Conservation (phyloP, 1,140 invertebrate genomes). For the Drosophila watanabei region DNA sequence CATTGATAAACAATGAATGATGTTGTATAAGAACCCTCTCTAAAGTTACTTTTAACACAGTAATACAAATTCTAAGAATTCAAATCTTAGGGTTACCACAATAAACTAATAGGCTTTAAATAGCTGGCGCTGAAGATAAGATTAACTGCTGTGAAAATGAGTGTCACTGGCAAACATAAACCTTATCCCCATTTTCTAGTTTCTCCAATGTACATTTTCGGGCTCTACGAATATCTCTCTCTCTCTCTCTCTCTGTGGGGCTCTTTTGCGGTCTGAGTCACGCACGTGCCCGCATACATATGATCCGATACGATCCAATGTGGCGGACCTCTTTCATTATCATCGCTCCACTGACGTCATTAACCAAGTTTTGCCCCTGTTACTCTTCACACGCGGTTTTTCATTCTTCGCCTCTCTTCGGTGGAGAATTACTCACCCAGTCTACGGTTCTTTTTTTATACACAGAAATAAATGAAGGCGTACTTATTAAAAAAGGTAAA, state of each 20-base stretch:
- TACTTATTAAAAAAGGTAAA: neutral
- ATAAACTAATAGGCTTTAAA: slow-evolving; percentile 4
- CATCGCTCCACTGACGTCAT: slow-evolving; percentile 63
- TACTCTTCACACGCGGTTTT: slow-evolving; percentile 22
- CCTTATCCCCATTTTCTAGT: neutral
- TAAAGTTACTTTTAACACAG: neutral
- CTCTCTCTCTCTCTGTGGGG: neutral
- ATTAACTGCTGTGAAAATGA: slow-evolving; percentile 17
- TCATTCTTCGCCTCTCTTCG: slow-evolving; percentile 19
- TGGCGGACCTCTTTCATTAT: slow-evolving; percentile 53
- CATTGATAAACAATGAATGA: neutral
- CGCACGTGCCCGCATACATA: slow-evolving; percentile 42
- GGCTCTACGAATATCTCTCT: slow-evolving; percentile 5
- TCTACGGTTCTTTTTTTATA: neutral
- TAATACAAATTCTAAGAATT: neutral
- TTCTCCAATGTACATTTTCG: slow-evolving; percentile 5
- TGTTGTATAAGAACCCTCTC: neutral
- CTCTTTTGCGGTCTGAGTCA: slow-evolving; percentile 55
- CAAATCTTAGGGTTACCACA: neutral
- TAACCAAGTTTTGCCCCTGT: slow-evolving; percentile 50
- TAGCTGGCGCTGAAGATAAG: slow-evolving; percentile 13
- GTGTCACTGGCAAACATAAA: slow-evolving; percentile 22
- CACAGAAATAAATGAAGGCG: slow-evolving; percentile 18
- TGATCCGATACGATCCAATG: slow-evolving; percentile 51
- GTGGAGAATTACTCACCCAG: slow-evolving; percentile 57